Evolutionary conservation across 2,797 vertebrate genomes (phyloP).

Genomic region (Natrix natrix): DNA sequence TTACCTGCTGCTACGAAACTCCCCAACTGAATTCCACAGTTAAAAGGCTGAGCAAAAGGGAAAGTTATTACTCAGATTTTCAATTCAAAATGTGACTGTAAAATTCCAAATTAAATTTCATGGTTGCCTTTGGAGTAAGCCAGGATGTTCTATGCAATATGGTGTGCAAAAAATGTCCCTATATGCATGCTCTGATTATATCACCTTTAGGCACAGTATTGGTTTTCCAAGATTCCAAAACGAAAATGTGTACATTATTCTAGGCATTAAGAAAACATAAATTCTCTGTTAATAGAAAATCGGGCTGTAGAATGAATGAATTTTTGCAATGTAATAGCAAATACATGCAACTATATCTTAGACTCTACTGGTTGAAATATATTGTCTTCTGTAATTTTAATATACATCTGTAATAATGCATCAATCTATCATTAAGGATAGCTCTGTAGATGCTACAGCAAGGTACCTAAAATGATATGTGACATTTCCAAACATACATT

Average conservation of each 20-base stretch:
- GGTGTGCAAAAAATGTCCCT: slow-evolving; percentile 51
- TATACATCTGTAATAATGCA: slow-evolving; percentile 22
- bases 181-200: slow-evolving; percentile 57
- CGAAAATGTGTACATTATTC: slow-evolving; percentile 37
- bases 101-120: slow-evolving; percentile 81
- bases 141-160: slow-evolving; percentile 58
- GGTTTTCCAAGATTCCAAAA: slow-evolving; percentile 48
- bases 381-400: slow-evolving; percentile 46
- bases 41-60: slow-evolving; percentile 79
- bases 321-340: slow-evolving; percentile 48
- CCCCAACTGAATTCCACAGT: slow-evolving; percentile 80
- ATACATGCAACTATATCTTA: slow-evolving; percentile 41
- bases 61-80: slow-evolving; percentile 78
- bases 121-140: slow-evolving; percentile 72
- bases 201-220: slow-evolving; percentile 64
- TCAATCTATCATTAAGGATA: slow-evolving; percentile 22
- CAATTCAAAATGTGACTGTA: slow-evolving; percentile 74
- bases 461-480: slow-evolving; percentile 53
- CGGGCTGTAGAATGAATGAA: slow-evolving; percentile 25
- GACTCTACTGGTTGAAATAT: slow-evolving; percentile 44
- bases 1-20: slow-evolving; percentile 81
- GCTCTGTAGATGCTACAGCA: slow-evolving; percentile 33
- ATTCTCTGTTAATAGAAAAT: slow-evolving; percentile 27
- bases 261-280: slow-evolving; percentile 50
- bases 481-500: background rate